Base-by-base conservation (phyloP, 2,113 vertebrate species). In the Tinamus guttatus region DNA sequence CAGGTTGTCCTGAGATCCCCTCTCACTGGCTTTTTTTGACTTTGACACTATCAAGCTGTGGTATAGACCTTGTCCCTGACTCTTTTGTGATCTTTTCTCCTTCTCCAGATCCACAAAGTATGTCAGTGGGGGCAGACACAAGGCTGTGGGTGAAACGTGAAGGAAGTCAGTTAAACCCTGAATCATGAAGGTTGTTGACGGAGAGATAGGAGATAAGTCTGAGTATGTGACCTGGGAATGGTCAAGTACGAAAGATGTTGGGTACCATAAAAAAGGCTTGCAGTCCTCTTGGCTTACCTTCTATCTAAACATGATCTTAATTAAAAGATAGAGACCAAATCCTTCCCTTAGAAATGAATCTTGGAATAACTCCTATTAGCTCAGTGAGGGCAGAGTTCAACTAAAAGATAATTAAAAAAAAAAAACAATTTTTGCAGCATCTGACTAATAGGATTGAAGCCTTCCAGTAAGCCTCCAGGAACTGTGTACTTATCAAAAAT, bases 381-480 rank as follows among this genome's bases (percentile, higher is more conserved):
- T 92, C 85, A 86, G 52, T 54, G 71, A 73, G 27, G 27, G 40
- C 94, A 81, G 83, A 88, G 34, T 65, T 89, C 73, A 41, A 81
- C 65, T 93, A 7, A 28, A 63, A 81, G 41, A 70, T 83, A 94
- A 96, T 93, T 90, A 93, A 88, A 96, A 70, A 40, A 40, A 40
- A 40, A 49, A 2, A 16, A 0, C 65, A 85, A 71, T 34, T 69
- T 95, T 92, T 93, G 83, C 65, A 86, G 65, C 83, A 78, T 71
- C 83, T 78, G 64, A 75, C 73, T 96, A 90, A 94, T 88, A 84
- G 65, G 74, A 91, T 90, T 90, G 73, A 60, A 83, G 62, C 80
- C 79, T 94, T 95, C 76, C 76, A 93, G 88, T 47, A 93, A 78
- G 75, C 58, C 87, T 82, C 56, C 75, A 96, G 79, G 87, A 91